Base-by-base conservation (phyloP, 2,113 vertebrate genomes). In the Nyctibius bracteatus region DNA sequence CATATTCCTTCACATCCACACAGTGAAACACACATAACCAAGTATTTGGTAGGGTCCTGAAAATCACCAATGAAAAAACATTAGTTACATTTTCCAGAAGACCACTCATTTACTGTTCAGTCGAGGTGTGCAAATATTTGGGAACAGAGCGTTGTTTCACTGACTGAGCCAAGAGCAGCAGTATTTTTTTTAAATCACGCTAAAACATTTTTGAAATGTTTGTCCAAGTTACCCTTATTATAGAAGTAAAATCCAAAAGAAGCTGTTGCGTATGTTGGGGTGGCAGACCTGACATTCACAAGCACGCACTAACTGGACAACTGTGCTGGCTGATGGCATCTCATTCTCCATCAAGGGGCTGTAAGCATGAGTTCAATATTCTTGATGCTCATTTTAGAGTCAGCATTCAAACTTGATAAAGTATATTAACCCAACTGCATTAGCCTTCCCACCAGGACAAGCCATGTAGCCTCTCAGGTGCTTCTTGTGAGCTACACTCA, bases 161-260 rank as follows among this genome's bases (percentile, higher is more conserved):
- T 37, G 43, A 31, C 25, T 41, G 12, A 82, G 33, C 11, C 63
- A 44, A 47, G 5, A 52, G 33, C 6, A 78, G 21, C 10, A 17
- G 31, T 16, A 23, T 55, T 78, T 70, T 41, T 14, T 78, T 44
- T 39, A 82, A 87, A 43, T 20, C 8, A 5, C 10, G 57, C 21
- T 20, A 25, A 57, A 68, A 10, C 0, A 0, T n/a, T n/a, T 67
- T 58, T 75, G 6, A 18, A 46, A 46, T 1, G 0, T 58, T 58
- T 58, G 6, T 54, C 44, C 24, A n/a, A 54, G 9, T 51, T 68
- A 49, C 2, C 2, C 4, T 63, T 51, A 30, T 17, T 47, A 30
- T 8, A 30, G 15, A 87, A 68, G 10, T 10, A 35, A 43, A 63
- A 28, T 3, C 28, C 47, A 43, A 55, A 81, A 49, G 7, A 57